Conservation (phyloP, 2,888 invertebrate species). For the Chaitophorus viminalis region DNA sequence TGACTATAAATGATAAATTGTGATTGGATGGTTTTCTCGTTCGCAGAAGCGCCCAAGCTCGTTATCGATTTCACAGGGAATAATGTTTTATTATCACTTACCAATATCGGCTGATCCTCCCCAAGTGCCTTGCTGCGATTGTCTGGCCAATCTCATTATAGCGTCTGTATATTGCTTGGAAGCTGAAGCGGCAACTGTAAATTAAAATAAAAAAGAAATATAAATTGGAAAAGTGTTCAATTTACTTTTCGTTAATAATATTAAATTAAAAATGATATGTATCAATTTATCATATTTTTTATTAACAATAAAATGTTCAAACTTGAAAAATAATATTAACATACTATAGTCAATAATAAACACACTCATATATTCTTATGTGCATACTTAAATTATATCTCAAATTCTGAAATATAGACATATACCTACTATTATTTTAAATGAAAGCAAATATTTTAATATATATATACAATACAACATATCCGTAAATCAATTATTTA, state of each 20-base stretch:
- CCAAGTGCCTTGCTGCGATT: constrained; percentile 91
- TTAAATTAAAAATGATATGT: neutral
- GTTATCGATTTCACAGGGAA: neutral
- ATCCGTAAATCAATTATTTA: too few species aligned
- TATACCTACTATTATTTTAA: too few species aligned
- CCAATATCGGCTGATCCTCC: constrained; percentile 91
- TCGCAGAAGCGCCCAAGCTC: neutral
- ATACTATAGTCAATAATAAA: too few species aligned
- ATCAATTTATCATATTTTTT: neutral
- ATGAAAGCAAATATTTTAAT: too few species aligned
- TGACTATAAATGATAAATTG: neutral
- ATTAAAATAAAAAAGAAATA: constrained; percentile 56
- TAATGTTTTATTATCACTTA: constrained; percentile 69
- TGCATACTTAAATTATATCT: too few species aligned
- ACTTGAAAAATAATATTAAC: too few species aligned
- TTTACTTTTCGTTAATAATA: neutral
- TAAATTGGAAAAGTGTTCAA: neutral
- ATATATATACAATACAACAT: too few species aligned
- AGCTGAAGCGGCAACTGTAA: constrained; percentile 86
- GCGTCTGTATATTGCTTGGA: constrained; percentile 89
- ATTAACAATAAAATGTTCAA: neutral
- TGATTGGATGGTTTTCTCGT: neutral
- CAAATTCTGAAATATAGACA: too few species aligned
- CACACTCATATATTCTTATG: too few species aligned
- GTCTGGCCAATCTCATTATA: constrained; percentile 85